A percentile compares a stretch with the other conserved stretches of the same genome.
Conservation (phyloP, 2,113 vertebrate genomes). For the Cranoglanis bouderius region DNA sequence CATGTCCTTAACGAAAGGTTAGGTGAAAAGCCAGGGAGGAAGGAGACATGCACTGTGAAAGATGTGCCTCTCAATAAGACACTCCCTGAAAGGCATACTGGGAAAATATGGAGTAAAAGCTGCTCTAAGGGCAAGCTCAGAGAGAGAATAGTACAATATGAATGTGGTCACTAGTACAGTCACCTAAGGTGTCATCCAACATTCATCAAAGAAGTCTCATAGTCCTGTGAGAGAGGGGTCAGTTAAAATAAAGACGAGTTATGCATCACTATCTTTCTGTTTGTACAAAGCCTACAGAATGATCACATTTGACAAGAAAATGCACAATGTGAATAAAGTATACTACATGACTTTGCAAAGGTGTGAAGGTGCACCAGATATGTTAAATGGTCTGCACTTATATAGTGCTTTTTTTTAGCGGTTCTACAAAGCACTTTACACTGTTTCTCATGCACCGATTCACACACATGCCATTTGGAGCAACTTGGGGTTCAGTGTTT, state of each 20-base stretch:
- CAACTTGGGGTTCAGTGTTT: no score
- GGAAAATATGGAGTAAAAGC: constrained; percentile 10
- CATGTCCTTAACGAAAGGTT: constrained; percentile 52
- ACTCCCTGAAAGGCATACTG: constrained; percentile 8
- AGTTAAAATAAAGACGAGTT: not conserved
- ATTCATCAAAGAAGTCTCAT: not conserved
- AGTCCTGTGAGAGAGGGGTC: not conserved
- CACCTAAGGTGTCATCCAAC: not conserved
- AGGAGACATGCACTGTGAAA: constrained; percentile 4
- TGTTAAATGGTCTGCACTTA: no score
- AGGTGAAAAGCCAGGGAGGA: constrained; percentile 9
- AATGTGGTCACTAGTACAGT: not conserved
- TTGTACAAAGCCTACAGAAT: not conserved
- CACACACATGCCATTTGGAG: no score
- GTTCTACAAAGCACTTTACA: no score
- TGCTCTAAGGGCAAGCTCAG: not conserved
- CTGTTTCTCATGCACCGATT: no score
- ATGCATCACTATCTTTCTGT: not conserved
- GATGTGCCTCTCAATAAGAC: constrained; percentile 36
- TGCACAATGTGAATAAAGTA: not conserved
- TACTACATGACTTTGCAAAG: not conserved
- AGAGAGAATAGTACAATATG: constrained; percentile 15
- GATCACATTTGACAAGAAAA: not conserved
- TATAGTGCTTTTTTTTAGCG: no score
- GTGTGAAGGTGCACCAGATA: not conserved